Evolutionary conservation across 1,140 invertebrate species (phyloP).

Genomic region (Drosophila auraria): DNA sequence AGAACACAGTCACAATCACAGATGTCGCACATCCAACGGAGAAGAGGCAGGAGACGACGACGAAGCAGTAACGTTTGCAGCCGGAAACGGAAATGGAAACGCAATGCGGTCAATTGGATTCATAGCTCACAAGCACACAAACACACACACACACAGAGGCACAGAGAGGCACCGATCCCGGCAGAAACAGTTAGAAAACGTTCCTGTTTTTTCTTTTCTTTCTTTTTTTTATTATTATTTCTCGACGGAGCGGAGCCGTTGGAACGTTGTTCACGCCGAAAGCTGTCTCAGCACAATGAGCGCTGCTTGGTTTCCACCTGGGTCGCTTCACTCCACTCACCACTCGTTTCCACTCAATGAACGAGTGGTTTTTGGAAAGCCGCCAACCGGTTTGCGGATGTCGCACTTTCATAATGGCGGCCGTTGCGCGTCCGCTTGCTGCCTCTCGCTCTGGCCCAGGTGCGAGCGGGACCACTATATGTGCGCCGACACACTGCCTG

Average conservation of each 20-base stretch:
- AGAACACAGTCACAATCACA: conserved; percentile 35
- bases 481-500: conserved; percentile 2
- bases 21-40: conserved; percentile 24
- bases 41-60: conserved; percentile 12
- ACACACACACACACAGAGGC: conserved; percentile 34
- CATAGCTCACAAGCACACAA: conserved; percentile 50
- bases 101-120: conserved; percentile 69
- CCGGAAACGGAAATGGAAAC: conserved; percentile 51
- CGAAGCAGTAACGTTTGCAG: conserved; percentile 40
- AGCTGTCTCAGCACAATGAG: conserved; percentile 80
- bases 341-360: conserved; percentile 45
- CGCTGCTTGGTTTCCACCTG: conserved; percentile 41
- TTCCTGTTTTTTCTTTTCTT: conserved; percentile 27
- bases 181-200: conserved; percentile 39
- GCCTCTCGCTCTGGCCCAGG: conserved; percentile 26
- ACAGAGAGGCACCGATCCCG: conserved; percentile 23
- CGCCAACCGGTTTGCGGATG: conserved; percentile 73
- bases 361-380: conserved; percentile 57
- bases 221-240: conserved; percentile 23
- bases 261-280: conserved; percentile 83
- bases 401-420: conserved; percentile 81
- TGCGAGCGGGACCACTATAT: conserved; percentile 50
- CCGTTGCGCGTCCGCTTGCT: conserved; percentile 38
- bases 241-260: conserved; percentile 42
- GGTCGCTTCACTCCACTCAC: conserved; percentile 36